A percentile compares a stretch with the other conserved stretches of the same genome.
These are phyloP conservation scores for Tipula vernalis DNA, from an alignment of 2,888 invertebrate species.

Conservation along the genomic window DNA sequence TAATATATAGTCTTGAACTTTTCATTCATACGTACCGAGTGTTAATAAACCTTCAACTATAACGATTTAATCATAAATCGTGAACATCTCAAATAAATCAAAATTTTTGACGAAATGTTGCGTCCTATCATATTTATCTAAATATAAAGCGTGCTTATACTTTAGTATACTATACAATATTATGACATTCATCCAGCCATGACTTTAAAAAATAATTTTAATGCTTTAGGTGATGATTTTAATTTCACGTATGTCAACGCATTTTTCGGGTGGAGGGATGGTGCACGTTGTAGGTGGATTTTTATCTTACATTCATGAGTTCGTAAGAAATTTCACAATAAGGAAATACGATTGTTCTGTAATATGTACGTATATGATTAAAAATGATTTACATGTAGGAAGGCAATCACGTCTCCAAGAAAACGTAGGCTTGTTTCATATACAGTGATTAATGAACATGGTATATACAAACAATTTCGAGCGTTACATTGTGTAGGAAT, in stretches of 20 bases:
- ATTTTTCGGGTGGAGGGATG: background rate
- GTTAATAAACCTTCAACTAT: background rate
- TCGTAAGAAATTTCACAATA: background rate
- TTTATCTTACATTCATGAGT: background rate
- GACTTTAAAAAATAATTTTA: background rate
- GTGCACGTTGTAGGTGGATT: background rate
- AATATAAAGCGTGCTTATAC: no score
- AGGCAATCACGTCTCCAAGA: background rate
- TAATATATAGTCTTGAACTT: background rate
- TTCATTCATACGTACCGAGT: background rate
- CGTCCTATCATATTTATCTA: background rate
- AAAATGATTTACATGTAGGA: background rate
- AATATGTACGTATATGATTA: background rate
- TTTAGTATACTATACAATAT: background rate
- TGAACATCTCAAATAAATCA: background rate
- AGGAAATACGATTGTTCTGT: background rate
- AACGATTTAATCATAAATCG: background rate
- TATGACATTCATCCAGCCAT: background rate
- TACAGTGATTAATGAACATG: background rate
- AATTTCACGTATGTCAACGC: background rate
- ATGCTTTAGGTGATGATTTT: background rate
- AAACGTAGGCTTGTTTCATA: background rate
- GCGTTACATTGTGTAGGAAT: background rate
- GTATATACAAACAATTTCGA: background rate
- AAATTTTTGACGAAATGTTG: background rate